Evolutionary conservation across 2,797 vertebrate genomes (phyloP), one percentile per base, ranked within the genome.

Genomic region (Acanthurus tractus): DNA sequence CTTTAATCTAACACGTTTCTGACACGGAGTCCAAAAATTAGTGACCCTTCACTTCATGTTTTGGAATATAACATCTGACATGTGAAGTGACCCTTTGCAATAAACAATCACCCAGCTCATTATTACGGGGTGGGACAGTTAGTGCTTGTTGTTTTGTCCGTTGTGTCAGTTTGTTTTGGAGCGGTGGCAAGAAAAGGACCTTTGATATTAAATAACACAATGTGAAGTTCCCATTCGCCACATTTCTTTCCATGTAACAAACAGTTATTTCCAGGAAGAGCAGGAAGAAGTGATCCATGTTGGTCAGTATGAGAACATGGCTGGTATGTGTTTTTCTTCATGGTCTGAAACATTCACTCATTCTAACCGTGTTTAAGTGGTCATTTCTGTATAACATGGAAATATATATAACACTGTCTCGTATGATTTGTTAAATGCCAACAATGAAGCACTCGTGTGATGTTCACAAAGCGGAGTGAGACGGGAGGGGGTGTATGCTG

Each of bases 171-270:
- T 23, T 79, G 85, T 85, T 84, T 86, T 87, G 85, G 82, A 91
- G 70, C 18, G 0, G 63, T 74, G 78, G 82, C 68, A 62, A 76
- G 70, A 70, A 75, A 56, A 72, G 54, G 79, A 74, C 40, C 70
- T 79, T 83, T 83, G 57, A 78, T 74, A 71, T 66, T 71, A 82
- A 82, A 62, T 66, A 74, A 88, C 52, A 74, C 69, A 77, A 70
- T 48, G 50, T 63, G 69, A 17, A 23, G 61, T 88, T 88, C 7
- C 64, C 73, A 74, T 82, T 79, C 40, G 53, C 57, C 17, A 11
- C 63, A 81, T 82, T 90, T 80, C 79, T 88, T 87, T 91, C 86
- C 84, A 88, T 79, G 86, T 73, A 85, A 89, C 86, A 90, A 87
- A 82, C 67, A 66, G 84, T 85, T 78, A 79, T 79, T 88, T 84